Percentiles rank a stretch among this genome's conserved stretches.
Evolutionary conservation across 2,888 invertebrate species (phyloP).

Genomic region (Calameuta filiformis): DNA sequence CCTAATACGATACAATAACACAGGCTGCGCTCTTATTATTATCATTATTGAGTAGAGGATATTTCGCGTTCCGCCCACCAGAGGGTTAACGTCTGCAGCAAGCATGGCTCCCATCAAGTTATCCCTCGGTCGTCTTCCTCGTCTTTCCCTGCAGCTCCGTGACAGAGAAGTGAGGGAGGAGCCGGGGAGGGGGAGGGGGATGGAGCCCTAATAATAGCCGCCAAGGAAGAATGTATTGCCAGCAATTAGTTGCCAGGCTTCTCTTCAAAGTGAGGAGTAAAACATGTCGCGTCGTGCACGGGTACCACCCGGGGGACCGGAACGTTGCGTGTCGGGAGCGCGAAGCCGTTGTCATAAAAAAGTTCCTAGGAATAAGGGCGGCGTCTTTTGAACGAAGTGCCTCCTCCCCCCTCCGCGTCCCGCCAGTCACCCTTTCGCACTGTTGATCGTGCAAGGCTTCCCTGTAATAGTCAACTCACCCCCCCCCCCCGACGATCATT

Average conservation of each 20-base stretch:
- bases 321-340: background rate
- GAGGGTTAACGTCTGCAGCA: background rate
- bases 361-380: background rate
- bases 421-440: background rate
- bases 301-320: background rate
- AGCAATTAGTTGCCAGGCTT: constrained; percentile 11
- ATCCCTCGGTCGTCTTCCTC: background rate
- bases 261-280: constrained; percentile 8
- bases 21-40: background rate
- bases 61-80: background rate
- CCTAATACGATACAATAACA: background rate
- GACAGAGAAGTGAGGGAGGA: background rate
- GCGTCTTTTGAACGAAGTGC: background rate
- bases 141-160: background rate
- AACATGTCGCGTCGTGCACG: constrained; percentile 1
- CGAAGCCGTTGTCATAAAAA: background rate
- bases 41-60: background rate
- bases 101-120: constrained; percentile 1
- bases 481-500: background rate
- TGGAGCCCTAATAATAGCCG: constrained; percentile 4
- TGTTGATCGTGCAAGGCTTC: background rate
- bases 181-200: background rate
- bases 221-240: constrained; percentile 9
- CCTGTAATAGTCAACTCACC: background rate
- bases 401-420: background rate